Percentiles rank a stretch among this genome's conserved stretches.
phyloP scores from a whole-genome alignment of 1,140 invertebrate species.

The Carcinoscorpius rotundicauda region DNA sequence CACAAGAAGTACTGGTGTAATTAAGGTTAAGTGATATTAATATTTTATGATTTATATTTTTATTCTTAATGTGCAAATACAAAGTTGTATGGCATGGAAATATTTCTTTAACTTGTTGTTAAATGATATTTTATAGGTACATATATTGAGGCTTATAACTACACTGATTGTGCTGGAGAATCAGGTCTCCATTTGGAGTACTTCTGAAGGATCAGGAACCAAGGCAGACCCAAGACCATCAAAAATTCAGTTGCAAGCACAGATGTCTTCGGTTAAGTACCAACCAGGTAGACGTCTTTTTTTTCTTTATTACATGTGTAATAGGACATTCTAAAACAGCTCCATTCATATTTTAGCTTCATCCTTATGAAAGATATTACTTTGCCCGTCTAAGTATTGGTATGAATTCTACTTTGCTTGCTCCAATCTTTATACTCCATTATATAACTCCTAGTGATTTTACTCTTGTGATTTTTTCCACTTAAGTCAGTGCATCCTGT shows the following conservation, averaged over 20 bases:
- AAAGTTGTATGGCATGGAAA: not conserved
- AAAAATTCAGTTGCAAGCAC: not conserved
- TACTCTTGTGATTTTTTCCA: too few relatives aligned
- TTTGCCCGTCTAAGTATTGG: too few relatives aligned
- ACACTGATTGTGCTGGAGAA: slow-evolving; percentile 22
- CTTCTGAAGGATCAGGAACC: slow-evolving; percentile 10
- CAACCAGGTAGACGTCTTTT: slow-evolving; percentile 10
- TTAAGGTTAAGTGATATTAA: not conserved
- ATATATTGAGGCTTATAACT: slow-evolving; percentile 20
- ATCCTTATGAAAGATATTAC: too few relatives aligned
- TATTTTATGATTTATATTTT: too few relatives aligned
- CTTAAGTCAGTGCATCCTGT: too few relatives aligned
- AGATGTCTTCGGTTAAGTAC: slow-evolving; percentile 14
- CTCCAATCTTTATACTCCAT: too few relatives aligned
- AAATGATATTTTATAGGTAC: slow-evolving; percentile 13
- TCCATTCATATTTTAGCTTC: too few relatives aligned
- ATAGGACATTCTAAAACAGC: too few relatives aligned
- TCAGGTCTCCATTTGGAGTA: slow-evolving; percentile 15
- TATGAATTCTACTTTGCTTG: too few relatives aligned
- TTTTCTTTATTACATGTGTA: too few relatives aligned
- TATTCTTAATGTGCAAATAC: too few relatives aligned
- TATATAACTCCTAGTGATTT: too few relatives aligned
- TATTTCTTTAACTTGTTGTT: not conserved
- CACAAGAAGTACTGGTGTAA: not conserved
- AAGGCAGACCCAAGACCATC: slow-evolving; percentile 6